A percentile compares a stretch with the other conserved stretches of the same genome.
Evolutionary conservation across 1,140 invertebrate genomes (phyloP).

Genomic region (Pogonomyrmex barbatus): DNA sequence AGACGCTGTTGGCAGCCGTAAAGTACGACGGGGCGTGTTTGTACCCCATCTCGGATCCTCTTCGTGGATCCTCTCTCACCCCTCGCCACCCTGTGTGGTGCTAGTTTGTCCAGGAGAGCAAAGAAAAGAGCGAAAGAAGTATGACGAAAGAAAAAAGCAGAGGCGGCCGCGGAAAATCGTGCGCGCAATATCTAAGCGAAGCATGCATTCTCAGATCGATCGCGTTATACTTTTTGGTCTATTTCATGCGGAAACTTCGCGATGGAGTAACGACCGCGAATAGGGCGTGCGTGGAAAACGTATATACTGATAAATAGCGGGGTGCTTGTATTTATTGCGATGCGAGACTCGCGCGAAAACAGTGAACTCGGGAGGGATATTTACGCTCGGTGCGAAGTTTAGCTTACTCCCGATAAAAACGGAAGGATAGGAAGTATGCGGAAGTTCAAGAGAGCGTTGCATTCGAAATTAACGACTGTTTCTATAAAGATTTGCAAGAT

Average conservation of each 20-base stretch:
- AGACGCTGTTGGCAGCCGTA: slow-evolving; percentile 42
- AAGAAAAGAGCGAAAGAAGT: slow-evolving; percentile 28
- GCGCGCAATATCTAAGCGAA: slow-evolving; percentile 79
- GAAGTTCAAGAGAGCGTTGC: slow-evolving; percentile 20
- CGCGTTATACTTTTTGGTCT: slow-evolving; percentile 39
- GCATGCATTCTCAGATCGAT: slow-evolving; percentile 45
- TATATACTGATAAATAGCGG: slow-evolving; percentile 51
- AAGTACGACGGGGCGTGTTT: slow-evolving; percentile 57
- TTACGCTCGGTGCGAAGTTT: slow-evolving; percentile 40
- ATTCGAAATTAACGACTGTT: slow-evolving; percentile 49
- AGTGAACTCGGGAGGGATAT: slow-evolving; percentile 21
- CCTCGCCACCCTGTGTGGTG: slow-evolving; percentile 14
- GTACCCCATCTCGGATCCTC: slow-evolving; percentile 33
- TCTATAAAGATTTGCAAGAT: slow-evolving; percentile 6
- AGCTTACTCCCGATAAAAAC: neutral
- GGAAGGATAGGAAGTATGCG: neutral
- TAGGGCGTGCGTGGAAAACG: slow-evolving; percentile 33
- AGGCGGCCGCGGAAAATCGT: slow-evolving; percentile 77
- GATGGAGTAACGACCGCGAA: slow-evolving; percentile 34
- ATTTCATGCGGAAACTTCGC: slow-evolving; percentile 30
- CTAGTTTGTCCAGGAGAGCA: slow-evolving; percentile 49
- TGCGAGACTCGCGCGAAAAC: slow-evolving; percentile 48
- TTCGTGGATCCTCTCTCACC: neutral
- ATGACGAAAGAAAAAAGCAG: slow-evolving; percentile 66
- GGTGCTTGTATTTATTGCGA: slow-evolving; percentile 57